Base-by-base conservation (phyloP, 2,888 invertebrate genomes). In the Nemoura dubitans region DNA sequence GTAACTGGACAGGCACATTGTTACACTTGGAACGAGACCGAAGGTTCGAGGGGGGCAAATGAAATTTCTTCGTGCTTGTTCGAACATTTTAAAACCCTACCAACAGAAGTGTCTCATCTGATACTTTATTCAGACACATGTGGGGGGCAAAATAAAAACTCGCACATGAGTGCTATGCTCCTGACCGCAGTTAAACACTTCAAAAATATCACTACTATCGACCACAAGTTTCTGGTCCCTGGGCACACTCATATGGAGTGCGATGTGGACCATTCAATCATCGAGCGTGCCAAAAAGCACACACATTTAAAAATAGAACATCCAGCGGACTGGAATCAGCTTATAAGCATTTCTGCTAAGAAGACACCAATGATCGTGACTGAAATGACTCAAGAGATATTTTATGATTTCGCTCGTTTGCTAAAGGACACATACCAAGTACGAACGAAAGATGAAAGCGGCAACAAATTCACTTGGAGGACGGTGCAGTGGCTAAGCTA, bases 171-270 rank as follows among this genome's bases (percentile, higher is more conserved):
- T 29, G 78, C 85, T 29, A 78, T 85, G 85, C 76, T 85, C 43
- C 30, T 85, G 78, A 27, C 85, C 7, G 85, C 77, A 29, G 76
- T 85, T n/a, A 30, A 77, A n/a, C 28, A 36, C 27, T 78, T 25
- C 27, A 43, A 43, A 30, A 43, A 76, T 30, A 43, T 86, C 25
- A n/a, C 76, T 30, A 82, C 83, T 36, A 82, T 86, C 28, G 81
- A 86, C 78, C 86, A 86, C 59, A 86, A 86, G 43, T 86, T 86
- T 36, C 83, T 86, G 27, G 86, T 86, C 0, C 83, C 86, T 27
- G 83, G 86, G 16, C 86, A 86, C 76, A 86, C 86, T 28, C 81
- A 83, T 27, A 86, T 86, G 86, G 86, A 86, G 16, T 86, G 83
- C 59, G 86, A 86, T 84, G 83, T 29, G 14, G 43, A 82, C 28